A percentile compares a stretch with the other conserved stretches of the same genome.
These are phyloP conservation scores for Ammodytes marinus DNA, from an alignment of 2,113 vertebrate genomes.

Conservation along the genomic window DNA sequence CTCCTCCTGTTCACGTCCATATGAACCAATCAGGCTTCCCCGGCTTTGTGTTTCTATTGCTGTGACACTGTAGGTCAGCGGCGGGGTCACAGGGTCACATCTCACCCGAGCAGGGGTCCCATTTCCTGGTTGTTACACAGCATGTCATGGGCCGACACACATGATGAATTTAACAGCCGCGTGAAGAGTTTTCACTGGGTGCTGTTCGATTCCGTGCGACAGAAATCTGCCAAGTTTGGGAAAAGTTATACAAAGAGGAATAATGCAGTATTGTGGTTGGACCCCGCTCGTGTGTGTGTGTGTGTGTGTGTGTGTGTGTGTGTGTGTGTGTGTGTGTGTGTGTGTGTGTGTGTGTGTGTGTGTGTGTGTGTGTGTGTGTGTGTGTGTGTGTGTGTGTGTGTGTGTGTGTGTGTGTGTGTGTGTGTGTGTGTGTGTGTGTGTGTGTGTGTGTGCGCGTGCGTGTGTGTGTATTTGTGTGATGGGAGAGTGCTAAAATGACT, in stretches of 20 bases:
- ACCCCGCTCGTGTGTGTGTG: slow-evolving; percentile 2
- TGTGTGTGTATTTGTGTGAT: slow-evolving; percentile 29
- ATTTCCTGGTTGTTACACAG: slow-evolving; percentile 58
- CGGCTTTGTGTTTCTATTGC: slow-evolving; percentile 66
- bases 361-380: slow-evolving; percentile 30
- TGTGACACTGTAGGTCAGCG: slow-evolving; percentile 64
- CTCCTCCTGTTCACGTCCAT: slow-evolving; percentile 25
- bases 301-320: slow-evolving; percentile 28
- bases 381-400: slow-evolving; percentile 22
- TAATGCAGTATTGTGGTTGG: background rate
- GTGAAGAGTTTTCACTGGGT: slow-evolving; percentile 8
- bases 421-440: slow-evolving; percentile 12
- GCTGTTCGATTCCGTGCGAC: background rate
- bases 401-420: slow-evolving; percentile 23
- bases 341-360: slow-evolving; percentile 7
- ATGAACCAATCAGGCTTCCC: slow-evolving; percentile 59
- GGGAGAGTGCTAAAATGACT: slow-evolving; percentile 32
- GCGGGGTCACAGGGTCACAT: slow-evolving; percentile 58
- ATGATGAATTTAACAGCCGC: background rate
- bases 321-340: slow-evolving; percentile 13
- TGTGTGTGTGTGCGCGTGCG: slow-evolving; percentile 11
- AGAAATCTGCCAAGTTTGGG: slow-evolving; percentile 13
- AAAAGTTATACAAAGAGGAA: slow-evolving; percentile 16
- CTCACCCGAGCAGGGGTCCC: slow-evolving; percentile 45
- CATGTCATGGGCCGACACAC: slow-evolving; percentile 18